Base-by-base conservation (phyloP, 2,888 invertebrate genomes). In the Cabera pusaria region DNA sequence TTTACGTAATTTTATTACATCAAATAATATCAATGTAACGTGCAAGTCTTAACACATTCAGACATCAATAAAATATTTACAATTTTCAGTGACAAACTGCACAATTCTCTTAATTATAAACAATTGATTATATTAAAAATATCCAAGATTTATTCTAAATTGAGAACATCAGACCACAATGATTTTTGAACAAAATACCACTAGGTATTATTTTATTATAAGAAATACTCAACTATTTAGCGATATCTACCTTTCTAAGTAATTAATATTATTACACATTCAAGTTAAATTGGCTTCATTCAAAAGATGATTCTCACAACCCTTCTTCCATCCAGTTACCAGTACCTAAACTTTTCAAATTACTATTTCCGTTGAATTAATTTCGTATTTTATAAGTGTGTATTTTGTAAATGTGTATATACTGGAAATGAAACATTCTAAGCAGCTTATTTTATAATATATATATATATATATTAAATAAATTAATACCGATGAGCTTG, bases 11-110 rank as follows among this genome's bases (percentile, higher is more conserved):
- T 79, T 79, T 78, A 79, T 75, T 81, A 79, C 76, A 78, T 72
- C 72, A 74, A 77, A 64, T 74, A 78, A 75, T 79, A 78, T 76
- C 70, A 72, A 71, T 76, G 63, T 65, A 70, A 74, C 67, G 64
- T 69, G 60, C 56, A 65, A 55, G 60, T 64, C 51, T 50, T 62
- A 59, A 29, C 31, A 23, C 33, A 45, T 38, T 27, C 32, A 44
- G 19, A 36, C 22, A 35, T 24, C 34, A 17, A 25, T 42, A 18
- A 22, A 40, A 33, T 34, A 44, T 27, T 22, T 39, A 34, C 34
- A 23, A 33, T 21, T 32, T 38, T 18, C 17, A 31, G 29, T 31
- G 16, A 16, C 19, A 25, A 17, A 34, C 34, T 37, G 27, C 29
- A 23, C 23, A 41, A 27, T 16, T 18, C 18, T 9, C 18, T 32